These are phyloP conservation scores for Diadumene lineata DNA, from an alignment of 92 coral and sea anemone species.

Conservation along the genomic window DNA sequence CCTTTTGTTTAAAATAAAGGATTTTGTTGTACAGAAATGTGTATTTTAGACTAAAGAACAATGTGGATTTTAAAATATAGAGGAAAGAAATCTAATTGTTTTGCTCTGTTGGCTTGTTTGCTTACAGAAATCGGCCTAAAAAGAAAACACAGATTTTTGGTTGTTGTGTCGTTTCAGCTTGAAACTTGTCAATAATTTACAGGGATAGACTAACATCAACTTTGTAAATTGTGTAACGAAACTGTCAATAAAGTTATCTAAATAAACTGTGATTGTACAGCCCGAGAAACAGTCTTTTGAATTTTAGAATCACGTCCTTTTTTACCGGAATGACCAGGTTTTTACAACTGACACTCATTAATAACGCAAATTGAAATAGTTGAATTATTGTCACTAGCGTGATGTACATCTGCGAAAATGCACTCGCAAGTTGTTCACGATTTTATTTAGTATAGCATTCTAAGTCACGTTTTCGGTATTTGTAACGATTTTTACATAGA, in stretches of 20 bases:
- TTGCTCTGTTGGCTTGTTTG: background rate
- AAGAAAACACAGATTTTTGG: background rate
- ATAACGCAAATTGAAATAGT: background rate
- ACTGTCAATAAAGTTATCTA: background rate
- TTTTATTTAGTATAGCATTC: background rate
- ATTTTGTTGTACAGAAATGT: no score
- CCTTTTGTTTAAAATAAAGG: no score
- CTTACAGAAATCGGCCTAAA: background rate
- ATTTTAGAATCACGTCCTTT: no score
- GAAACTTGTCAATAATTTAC: background rate
- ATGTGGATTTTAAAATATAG: no score
- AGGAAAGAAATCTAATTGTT: background rate
- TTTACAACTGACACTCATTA: background rate
- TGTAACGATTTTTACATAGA: no score
- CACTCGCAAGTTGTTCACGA: no score
- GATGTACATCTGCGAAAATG: slow-evolving; percentile 14
- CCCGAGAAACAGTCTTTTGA: background rate
- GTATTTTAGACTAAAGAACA: no score
- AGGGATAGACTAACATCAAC: background rate
- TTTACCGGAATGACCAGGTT: no score
- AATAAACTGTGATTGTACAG: background rate
- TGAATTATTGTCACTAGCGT: background rate
- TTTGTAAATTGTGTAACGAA: background rate
- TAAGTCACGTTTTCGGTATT: no score
- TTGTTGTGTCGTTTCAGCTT: slow-evolving; percentile 7